Percentiles rank a stretch among this genome's conserved stretches.
Conservation (phyloP, 1,140 invertebrate species). For the Drosophila sp. region DNA sequence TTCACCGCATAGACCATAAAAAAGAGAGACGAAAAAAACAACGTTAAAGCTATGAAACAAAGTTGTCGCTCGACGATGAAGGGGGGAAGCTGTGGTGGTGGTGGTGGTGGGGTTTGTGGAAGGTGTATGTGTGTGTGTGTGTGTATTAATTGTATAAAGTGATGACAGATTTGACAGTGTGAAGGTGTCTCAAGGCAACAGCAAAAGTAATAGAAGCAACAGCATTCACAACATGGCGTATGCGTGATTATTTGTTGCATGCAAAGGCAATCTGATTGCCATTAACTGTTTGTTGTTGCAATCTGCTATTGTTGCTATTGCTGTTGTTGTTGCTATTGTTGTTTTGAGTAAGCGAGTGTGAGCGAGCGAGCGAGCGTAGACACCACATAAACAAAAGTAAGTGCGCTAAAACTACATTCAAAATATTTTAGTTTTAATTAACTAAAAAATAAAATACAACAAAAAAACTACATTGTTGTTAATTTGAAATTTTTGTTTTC, state of each 20-base stretch:
- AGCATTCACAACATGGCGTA: constrained; percentile 37
- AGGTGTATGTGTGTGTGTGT: not conserved
- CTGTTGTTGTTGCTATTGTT: constrained; percentile 3
- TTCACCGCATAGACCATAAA: constrained; percentile 52
- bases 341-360: constrained; percentile 29
- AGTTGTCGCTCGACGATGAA: constrained; percentile 46
- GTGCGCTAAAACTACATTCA: constrained; percentile 68
- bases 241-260: constrained; percentile 45
- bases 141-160: constrained; percentile 33
- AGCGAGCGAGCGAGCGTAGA: constrained; percentile 51
- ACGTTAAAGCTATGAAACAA: constrained; percentile 74
- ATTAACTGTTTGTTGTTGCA: constrained; percentile 9
- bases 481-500: constrained; percentile 7
- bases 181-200: constrained; percentile 12
- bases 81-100: not conserved
- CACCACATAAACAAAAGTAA: constrained; percentile 55
- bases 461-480: constrained; percentile 42
- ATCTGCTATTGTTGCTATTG: not conserved
- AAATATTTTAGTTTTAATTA: constrained; percentile 46
- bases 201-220: constrained; percentile 6
- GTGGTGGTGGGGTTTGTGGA: not conserved
- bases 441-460: constrained; percentile 50
- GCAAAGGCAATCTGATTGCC: constrained; percentile 32
- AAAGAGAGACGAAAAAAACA: constrained; percentile 61
- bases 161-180: constrained; percentile 20